Evolutionary conservation across 2,888 invertebrate species (phyloP), one percentile per base, ranked within the genome.

Genomic region (Bombylius discolor): DNA sequence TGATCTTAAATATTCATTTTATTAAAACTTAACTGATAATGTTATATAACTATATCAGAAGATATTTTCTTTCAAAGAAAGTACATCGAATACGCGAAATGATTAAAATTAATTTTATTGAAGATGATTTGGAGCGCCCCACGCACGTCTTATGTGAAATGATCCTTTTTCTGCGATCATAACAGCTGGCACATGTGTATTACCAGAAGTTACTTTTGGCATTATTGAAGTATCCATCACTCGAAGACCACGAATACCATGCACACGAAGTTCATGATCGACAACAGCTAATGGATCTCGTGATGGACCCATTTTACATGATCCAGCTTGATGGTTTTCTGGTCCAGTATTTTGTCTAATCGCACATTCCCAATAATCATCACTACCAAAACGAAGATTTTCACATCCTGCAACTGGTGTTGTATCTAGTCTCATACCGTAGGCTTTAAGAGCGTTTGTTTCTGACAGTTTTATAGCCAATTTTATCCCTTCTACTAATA

Each of bases 311-410:
- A 90, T 89, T 77, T 87, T 89, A 68, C 86, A 86, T 0, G 88
- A 84, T 11, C 89, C 89, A 0, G 82, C 84, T 70, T 89, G 89
- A 69, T 89, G 89, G 69, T 89, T 89, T 72, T 89, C 89, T 0
- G 89, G 85, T 0, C 85, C 87, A 0, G 89, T 89, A 55, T 83
- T 78, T 56, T 81, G 79, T 58, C 76, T 76, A 0, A 86, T 79
- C 0, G 86, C 80, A 66, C 90, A 90, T 56, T 77, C 79, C 82
- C 89, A 87, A 71, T 82, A 90, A n/a, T 82, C 82, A 62, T 87
- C 83, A 39, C 68, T 66, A 4, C 87, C 88, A 64, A 87, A 90
- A 62, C 81, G 79, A 48, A 84, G 71, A 61, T 80, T 79, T 69
- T 88, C 86, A 69, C 91, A 92, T 5, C 88, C 89, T 59, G 76